Conservation (phyloP, 1,140 invertebrate genomes). For the Meteorus sp. region DNA sequence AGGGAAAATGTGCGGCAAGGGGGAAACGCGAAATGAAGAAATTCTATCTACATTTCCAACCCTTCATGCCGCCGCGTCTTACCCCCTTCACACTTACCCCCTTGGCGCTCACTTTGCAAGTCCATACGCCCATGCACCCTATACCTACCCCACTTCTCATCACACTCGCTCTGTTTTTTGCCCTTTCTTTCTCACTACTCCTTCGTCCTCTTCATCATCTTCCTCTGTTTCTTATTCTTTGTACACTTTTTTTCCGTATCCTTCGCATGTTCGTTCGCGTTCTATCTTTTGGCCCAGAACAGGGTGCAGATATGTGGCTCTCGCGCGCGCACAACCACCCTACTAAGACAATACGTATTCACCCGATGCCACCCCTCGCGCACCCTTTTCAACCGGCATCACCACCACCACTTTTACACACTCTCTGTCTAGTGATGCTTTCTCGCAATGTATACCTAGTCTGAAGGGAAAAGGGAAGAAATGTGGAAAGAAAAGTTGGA, state of each 20-base stretch:
- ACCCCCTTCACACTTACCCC: slow-evolving; percentile 39
- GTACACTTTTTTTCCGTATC: no score
- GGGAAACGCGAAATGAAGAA: slow-evolving; percentile 60
- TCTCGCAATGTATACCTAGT: no score
- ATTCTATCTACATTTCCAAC: slow-evolving; percentile 62
- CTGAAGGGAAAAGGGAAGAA: no score
- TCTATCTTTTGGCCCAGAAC: no score
- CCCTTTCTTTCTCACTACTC: slow-evolving; percentile 27
- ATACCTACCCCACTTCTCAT: slow-evolving; percentile 23
- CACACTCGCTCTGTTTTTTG: slow-evolving; percentile 6
- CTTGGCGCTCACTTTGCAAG: neutral
- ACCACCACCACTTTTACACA: slow-evolving; percentile 37
- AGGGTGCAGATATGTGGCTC: no score
- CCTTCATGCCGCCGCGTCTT: slow-evolving; percentile 58
- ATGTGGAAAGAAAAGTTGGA: no score
- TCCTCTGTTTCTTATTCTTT: no score
- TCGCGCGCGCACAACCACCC: slow-evolving; percentile 43
- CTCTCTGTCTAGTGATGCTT: neutral
- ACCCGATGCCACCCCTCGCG: slow-evolving; percentile 28
- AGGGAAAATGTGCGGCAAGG: slow-evolving; percentile 39
- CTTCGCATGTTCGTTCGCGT: no score
- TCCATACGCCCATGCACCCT: slow-evolving; percentile 10
- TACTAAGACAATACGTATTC: slow-evolving; percentile 53
- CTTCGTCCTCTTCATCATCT: slow-evolving; percentile 22
- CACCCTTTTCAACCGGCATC: slow-evolving; percentile 42